Evolutionary conservation across 1,140 invertebrate genomes (phyloP).

Genomic region (Adelges cooleyi): DNA sequence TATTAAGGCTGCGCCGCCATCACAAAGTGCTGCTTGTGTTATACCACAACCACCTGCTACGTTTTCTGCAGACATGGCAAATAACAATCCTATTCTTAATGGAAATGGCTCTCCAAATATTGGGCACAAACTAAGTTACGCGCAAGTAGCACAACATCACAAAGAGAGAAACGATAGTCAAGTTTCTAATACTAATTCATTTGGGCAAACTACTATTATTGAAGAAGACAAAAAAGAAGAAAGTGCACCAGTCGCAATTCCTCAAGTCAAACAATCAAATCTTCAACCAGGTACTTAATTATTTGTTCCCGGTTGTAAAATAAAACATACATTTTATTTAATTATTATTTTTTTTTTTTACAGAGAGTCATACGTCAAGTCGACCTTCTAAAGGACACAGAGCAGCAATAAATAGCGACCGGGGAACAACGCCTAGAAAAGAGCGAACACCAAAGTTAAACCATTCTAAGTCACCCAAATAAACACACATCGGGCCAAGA

Average conservation of each 20-base stretch:
- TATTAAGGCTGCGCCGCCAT: slow-evolving; percentile 6
- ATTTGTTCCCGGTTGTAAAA: too few species aligned
- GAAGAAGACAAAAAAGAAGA: slow-evolving; percentile 32
- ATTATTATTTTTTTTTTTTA: too few species aligned
- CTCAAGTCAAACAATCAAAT: slow-evolving; percentile 20
- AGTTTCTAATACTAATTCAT: not conserved
- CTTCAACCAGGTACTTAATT: not conserved
- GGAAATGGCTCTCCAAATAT: slow-evolving; percentile 9
- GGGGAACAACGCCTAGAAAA: slow-evolving; percentile 15
- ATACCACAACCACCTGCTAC: slow-evolving; percentile 23
- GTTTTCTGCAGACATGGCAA: slow-evolving; percentile 17
- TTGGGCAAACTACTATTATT: slow-evolving; percentile 18
- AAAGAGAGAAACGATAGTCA: slow-evolving; percentile 40
- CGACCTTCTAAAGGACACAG: slow-evolving; percentile 9
- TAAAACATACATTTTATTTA: too few species aligned
- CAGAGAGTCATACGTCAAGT: not conserved
- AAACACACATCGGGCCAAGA: not conserved
- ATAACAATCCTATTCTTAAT: slow-evolving; percentile 21
- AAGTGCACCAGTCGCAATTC: not conserved
- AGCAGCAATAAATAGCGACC: slow-evolving; percentile 7
- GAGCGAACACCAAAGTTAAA: slow-evolving; percentile 9
- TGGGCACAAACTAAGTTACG: slow-evolving; percentile 54
- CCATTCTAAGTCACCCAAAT: slow-evolving; percentile 20
- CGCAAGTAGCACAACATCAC: slow-evolving; percentile 67
- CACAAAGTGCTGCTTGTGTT: slow-evolving; percentile 16